Percentiles rank a stretch among this genome's conserved stretches.
phyloP scores from a whole-genome alignment of 2,113 vertebrate genomes.

The Thinocorus orbignyianus region DNA sequence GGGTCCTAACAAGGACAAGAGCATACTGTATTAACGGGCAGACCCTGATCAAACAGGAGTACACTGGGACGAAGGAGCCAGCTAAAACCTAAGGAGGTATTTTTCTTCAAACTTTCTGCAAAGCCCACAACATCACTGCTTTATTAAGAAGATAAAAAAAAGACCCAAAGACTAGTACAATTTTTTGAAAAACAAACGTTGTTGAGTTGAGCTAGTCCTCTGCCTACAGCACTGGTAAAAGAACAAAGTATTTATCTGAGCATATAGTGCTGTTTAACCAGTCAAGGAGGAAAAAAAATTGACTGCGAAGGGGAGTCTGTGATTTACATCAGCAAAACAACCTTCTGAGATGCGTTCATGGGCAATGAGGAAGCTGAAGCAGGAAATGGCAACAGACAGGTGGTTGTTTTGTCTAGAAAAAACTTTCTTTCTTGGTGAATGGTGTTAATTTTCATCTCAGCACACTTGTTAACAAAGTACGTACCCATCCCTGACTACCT shows the following conservation, averaged over 20 bases:
- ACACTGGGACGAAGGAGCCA: not conserved
- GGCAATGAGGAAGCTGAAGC: not conserved
- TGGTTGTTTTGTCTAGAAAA: not conserved
- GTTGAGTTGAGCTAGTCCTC: not conserved
- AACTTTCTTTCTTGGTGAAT: not conserved
- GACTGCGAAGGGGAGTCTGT: not conserved
- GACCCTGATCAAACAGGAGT: not conserved
- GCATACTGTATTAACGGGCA: not conserved
- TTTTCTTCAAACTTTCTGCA: not conserved
- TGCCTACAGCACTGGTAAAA: not conserved
- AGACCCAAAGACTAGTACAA: not conserved
- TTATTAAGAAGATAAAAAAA: not conserved
- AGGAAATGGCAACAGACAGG: not conserved
- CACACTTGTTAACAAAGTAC: not conserved
- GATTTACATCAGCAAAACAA: not conserved
- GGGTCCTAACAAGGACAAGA: not conserved
- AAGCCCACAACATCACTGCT: not conserved
- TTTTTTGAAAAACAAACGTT: not conserved
- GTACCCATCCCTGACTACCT: not conserved
- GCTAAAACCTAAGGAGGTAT: not conserved
- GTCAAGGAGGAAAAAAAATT: not conserved
- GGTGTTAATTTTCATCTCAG: not conserved
- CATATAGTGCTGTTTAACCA: not conserved
- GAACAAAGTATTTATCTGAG: not conserved
- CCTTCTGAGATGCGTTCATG: not conserved